Base-by-base conservation (phyloP, 2,113 vertebrate species). In the Trochalopteron elliotii region DNA sequence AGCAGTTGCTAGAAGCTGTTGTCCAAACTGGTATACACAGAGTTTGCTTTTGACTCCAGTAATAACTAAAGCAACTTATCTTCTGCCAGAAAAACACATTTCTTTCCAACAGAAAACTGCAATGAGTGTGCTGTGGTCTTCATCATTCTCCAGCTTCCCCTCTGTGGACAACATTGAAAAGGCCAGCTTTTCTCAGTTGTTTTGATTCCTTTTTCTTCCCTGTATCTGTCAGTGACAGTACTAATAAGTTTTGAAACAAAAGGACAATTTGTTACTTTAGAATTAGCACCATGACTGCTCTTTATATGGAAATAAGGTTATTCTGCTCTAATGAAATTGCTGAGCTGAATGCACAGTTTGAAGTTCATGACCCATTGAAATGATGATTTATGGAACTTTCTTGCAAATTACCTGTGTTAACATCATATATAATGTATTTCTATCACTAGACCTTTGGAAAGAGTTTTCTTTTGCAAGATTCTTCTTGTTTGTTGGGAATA, bases 301-400 rank as follows among this genome's bases (percentile, higher is more conserved):
- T 79, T 78, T 35, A 22, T 92, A 83, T 94, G 93, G 88, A 97
- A 96, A 95, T 91, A 92, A 87, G 74, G 81, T 94, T 87, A 95
- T 96, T 97, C 59, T 88, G 86, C 74, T 90, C 78, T 78, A 90
- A 84, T 65, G 81, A 96, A 90, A 95, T 42, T 87, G 81, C 60
- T 95, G 91, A 96, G 67, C 91, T 79, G 86, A 96, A 96, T 68
- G 88, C 93, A 90, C 81, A 95, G 90, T 91, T 89, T 87, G 75
- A 95, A 89, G 94, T 93, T 96, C 91, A 63, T 27, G 87, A 94
- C 75, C 86, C 67, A 87, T 1, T 68, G 76, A 92, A 97, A 82
- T 81, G 78, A 90, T 92, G 67, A 92, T 96, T 92, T 82, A 83
- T 79, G 77, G 81, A 70, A 21, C 53, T 44, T 94, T 83, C 83